Base-by-base conservation (phyloP, 2,113 vertebrate species). In the Herpetotheres cachinnans region DNA sequence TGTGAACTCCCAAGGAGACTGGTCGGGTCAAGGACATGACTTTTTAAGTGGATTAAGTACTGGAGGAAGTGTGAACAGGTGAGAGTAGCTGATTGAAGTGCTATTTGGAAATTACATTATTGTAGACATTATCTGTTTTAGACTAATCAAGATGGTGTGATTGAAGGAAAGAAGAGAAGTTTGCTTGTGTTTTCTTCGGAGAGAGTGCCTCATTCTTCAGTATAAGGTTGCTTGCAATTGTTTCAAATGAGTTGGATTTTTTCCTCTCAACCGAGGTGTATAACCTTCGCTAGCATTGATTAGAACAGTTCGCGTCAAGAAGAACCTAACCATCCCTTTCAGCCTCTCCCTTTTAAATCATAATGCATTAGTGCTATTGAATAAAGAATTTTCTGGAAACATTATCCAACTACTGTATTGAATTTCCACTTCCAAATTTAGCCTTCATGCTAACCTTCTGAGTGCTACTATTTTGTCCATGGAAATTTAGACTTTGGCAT, bases 31-130 rank as follows among this genome's bases (percentile, higher is more conserved):
- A 94, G 92, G 84, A 85, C 52, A 2, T 67, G 69, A 86, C 79
- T 89, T 95, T 73, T 95, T 89, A 95, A 93, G 85, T 90, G 49
- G 58, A 94, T 96, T 96, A 74, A 95, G n/a, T 77, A 71, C 71
- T 76, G 67, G 61, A 92, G 84, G n/a, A 83, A 85, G 32, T 32
- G 50, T 58, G 69, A 95, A 96, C 69, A 91, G 82, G 84, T 96
- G 62, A 94, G 66, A 82, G 49, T 54, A 82, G 65, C 56, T 94
- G 87, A 95, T 67, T 93, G 63, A 95, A 97, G 61, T 95, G 91
- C 89, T 95, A 24, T 82, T 96, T 86, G 38, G 54, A 93, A 95
- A 95, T 96, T 34, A 38, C 34, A 46, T 90, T 96, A 55, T 90
- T 94, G 42, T 84, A 71, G 54, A 38, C 1, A 13, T 84, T 84